phyloP scores from a whole-genome alignment of 2,797 vertebrate species.

The Oryzias dopingdopingensis region DNA sequence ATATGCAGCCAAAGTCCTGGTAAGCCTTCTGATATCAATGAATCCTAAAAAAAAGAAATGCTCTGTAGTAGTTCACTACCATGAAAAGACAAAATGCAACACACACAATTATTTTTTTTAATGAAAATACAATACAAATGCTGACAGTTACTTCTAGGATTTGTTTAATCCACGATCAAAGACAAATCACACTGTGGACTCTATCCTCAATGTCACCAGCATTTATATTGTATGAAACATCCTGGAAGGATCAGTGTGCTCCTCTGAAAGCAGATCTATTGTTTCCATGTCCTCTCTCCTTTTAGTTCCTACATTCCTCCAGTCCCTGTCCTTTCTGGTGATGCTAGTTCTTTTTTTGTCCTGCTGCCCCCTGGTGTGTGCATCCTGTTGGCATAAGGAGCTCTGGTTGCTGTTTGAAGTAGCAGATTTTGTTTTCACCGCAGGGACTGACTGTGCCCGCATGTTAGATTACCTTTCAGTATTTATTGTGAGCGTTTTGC shows the following conservation, averaged over 20 bases:
- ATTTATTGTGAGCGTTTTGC: background rate
- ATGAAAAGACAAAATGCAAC: no score
- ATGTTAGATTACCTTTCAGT: background rate
- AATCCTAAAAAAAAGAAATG: background rate
- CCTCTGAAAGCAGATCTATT: background rate
- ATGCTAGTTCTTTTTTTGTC: conserved; percentile 14
- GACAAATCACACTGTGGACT: background rate
- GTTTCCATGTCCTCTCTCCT: background rate
- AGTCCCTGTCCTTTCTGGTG: conserved; percentile 7
- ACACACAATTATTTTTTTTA: no score
- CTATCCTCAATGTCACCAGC: background rate
- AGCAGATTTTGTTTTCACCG: conserved; percentile 14
- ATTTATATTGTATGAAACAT: background rate
- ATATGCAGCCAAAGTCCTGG: conserved; percentile 8
- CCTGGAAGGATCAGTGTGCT: background rate
- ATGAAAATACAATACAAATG: no score
- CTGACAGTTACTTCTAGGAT: no score
- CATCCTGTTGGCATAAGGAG: conserved; percentile 39
- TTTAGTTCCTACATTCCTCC: conserved; percentile 10
- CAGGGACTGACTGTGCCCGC: conserved; percentile 4
- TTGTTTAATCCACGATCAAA: background rate
- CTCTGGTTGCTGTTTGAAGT: conserved; percentile 24
- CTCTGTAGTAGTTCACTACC: background rate
- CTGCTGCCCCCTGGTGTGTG: conserved; percentile 28
- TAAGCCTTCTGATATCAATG: conserved; percentile 18